Conservation (phyloP, 2,113 vertebrate species). For the Lutjanus erythropterus region DNA sequence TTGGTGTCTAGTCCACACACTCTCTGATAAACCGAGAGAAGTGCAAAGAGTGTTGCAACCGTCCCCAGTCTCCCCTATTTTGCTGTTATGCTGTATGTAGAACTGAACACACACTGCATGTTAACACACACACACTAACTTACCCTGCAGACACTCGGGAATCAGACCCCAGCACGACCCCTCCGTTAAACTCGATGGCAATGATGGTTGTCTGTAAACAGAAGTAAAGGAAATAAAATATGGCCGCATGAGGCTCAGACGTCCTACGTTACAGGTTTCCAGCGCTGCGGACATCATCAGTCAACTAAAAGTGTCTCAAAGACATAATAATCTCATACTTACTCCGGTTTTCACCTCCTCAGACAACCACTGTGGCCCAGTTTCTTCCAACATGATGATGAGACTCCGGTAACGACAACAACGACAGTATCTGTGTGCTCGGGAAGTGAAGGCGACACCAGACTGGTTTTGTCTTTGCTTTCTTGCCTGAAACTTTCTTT, state of each 20-base stretch:
- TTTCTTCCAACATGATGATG: slow-evolving; percentile 71
- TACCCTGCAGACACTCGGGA: slow-evolving; percentile 92
- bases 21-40: too few species aligned
- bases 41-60: too few species aligned
- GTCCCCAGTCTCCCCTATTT: too few species aligned
- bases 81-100: too few species aligned
- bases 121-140: slow-evolving; percentile 37
- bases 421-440: background rate
- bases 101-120: background rate
- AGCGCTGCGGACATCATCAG: background rate
- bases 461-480: background rate
- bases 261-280: too few species aligned
- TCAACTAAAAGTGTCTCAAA: background rate
- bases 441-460: background rate
- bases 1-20: too few species aligned
- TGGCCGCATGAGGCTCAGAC: too few species aligned
- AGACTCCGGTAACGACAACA: background rate
- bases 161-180: slow-evolving; percentile 91
- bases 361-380: slow-evolving; percentile 67
- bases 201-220: slow-evolving; percentile 91
- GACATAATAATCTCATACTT: background rate
- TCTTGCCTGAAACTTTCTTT: background rate
- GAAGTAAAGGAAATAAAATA: background rate
- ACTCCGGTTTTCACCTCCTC: slow-evolving; percentile 85
- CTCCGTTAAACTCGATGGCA: slow-evolving; percentile 88